phyloP scores from a whole-genome alignment of 2,888 invertebrate species.

The Xestia ashworthii region DNA sequence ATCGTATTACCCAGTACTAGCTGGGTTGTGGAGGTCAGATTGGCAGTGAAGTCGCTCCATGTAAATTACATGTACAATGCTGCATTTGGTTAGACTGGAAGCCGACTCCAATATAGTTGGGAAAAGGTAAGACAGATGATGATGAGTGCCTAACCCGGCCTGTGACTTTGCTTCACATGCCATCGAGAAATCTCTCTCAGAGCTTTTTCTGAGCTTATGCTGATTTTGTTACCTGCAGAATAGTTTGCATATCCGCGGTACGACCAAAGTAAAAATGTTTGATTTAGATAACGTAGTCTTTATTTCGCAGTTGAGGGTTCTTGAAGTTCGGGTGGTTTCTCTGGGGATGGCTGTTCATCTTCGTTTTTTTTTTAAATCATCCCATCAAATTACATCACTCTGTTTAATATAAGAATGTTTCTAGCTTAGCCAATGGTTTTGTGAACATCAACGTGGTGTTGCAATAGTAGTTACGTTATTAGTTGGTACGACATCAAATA shows the following conservation, averaged over 20 bases:
- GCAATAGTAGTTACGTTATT: constrained; percentile 9
- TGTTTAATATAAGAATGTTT: neutral
- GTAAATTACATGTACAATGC: no score
- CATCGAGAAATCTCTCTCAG: no score
- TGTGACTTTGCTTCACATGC: no score
- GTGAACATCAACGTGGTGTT: neutral
- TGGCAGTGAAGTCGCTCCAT: no score
- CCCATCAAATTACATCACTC: neutral
- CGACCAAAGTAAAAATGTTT: neutral
- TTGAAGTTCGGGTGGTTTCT: neutral
- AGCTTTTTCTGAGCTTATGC: neutral
- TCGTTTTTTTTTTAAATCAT: no score
- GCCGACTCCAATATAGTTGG: no score
- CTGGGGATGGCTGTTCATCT: neutral
- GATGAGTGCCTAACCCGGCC: no score
- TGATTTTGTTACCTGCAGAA: neutral
- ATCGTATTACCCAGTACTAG: no score
- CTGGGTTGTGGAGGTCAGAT: no score
- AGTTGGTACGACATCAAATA: constrained; percentile 21
- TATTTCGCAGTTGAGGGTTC: no score
- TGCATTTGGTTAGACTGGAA: no score
- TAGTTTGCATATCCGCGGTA: neutral
- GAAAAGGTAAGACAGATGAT: no score
- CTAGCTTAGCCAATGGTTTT: neutral
- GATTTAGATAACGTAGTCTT: neutral